Evolutionary conservation across 2,113 vertebrate species (phyloP), one percentile per base, ranked within the genome.

Genomic region (Oncorhynchus keta): DNA sequence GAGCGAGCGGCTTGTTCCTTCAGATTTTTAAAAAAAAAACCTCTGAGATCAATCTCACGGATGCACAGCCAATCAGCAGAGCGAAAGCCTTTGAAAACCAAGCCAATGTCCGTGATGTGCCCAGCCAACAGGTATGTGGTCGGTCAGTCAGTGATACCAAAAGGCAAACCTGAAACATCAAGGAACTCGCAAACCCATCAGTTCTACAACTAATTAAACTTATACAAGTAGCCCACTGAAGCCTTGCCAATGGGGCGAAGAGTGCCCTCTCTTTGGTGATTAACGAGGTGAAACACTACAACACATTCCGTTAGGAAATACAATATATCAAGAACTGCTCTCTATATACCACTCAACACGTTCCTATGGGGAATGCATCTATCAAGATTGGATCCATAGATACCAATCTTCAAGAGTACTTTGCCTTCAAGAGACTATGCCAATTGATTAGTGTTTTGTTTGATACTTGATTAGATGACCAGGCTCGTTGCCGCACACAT

Each of bases 11-110:
- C 92, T 90, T 93, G 94, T 93, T 93, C 91, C 91, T 90, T 90
- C 91, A 93, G 94, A 94, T n/a, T n/a, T n/a, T n/a, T 94, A 94
- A 88, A 94, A 94, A 35, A 32, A 5, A 32, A 32, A 32, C 30
- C 30, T 89, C 94, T 93, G 91, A 92, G 93, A 94, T 94, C 94
- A 94, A 93, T 94, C 92, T 93, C 85, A 87, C 84, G 90, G 92
- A 93, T 93, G 91, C 92, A 86, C 90, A 93, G 93, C 85, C 80
- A 94, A 94, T 94, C 93, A 88, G 89, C 85, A 86, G 85, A 92
- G 93, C 88, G 74, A 91, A 89, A 91, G 89, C 87, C 92, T 94
- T 94, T 94, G 93, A 94, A 94, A 94, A 92, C 92, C 91, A 91
- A 92, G 92, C 85, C 86, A 86, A 86, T 92, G 91, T 94, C 93